Evolutionary conservation across 2,797 vertebrate genomes (phyloP), one percentile per base, ranked within the genome.

Genomic region (Acanthis flammea): DNA sequence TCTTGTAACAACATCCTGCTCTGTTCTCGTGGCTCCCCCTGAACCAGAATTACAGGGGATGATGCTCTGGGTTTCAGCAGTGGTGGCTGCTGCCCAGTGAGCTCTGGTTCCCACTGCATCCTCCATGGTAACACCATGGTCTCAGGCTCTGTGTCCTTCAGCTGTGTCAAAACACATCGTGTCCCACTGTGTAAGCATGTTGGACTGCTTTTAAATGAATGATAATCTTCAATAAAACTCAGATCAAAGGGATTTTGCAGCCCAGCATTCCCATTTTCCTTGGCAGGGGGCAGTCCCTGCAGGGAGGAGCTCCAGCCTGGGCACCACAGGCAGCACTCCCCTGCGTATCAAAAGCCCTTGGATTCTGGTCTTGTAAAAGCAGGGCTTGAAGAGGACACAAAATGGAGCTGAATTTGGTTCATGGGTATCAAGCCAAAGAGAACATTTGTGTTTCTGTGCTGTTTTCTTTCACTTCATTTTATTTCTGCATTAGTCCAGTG

Each of bases 1-100:
- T 95, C 83, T 93, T 90, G 51, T 73, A 80, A 55, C 68, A 92
- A 27, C 82, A 71, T 78, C 81, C 83, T 82, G n/a, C 77, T 76
- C 90, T 78, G 37, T 79, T 94, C 51, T 51, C 57, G 92, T 57
- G 85, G 90, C 83, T 92, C 27, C 57, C 50, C 14, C 60, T 71
- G 58, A 3, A 37, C 37, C n/a, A 44, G 57, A 87, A 68, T 31
- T 44, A 27, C 68, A 55, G 86, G 31, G 55, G 66, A 28, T 57
- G 89, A 18, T 47, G 67, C 74, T 73, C 81, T 82, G 77, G 39
- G 76, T 70, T 74, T 58, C 22, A 8, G 88, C 60, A 14, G 28
- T 19, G 68, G 28, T 19, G 68, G 61, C 54, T 75, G 58, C 5
- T 58, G 63, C 72, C 80, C 4, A 23, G 30, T 6, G 76, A 89